These are phyloP conservation scores for Drosophila infuscata DNA, from an alignment of 2,888 invertebrate genomes.

Conservation along the genomic window DNA sequence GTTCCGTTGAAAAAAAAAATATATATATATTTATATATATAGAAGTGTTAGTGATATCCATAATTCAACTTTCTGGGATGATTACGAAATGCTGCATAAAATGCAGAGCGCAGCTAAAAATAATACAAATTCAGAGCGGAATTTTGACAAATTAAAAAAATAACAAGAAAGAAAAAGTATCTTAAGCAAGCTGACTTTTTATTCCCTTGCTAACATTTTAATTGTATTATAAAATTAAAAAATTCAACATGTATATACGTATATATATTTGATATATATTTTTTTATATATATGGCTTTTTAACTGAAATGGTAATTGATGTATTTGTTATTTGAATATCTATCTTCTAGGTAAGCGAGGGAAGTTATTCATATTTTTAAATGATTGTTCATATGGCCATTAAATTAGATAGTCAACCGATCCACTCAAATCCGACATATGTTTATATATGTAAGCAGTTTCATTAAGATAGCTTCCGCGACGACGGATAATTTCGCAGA, in stretches of 20 bases:
- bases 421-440: neutral
- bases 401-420: neutral
- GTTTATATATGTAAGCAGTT: neutral
- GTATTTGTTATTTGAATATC: neutral
- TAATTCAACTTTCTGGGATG: constrained; percentile 12
- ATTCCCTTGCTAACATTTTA: neutral
- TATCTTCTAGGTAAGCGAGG: neutral
- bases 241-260: neutral
- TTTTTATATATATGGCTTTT: neutral
- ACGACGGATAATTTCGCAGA: neutral
- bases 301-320: too few relatives aligned
- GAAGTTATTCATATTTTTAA: neutral
- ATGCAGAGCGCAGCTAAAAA: constrained; percentile 61
- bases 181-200: neutral
- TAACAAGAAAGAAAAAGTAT: neutral
- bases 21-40: neutral
- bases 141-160: neutral
- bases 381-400: neutral
- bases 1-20: constrained; percentile 60
- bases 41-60: constrained; percentile 45
- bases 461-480: neutral
- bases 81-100: constrained; percentile 38
- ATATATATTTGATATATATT: neutral
- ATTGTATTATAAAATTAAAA: neutral
- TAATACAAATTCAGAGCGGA: constrained; percentile 10